These are phyloP conservation scores for Micromys minutus DNA, from an alignment of 2,113 vertebrate species.

Conservation along the genomic window DNA sequence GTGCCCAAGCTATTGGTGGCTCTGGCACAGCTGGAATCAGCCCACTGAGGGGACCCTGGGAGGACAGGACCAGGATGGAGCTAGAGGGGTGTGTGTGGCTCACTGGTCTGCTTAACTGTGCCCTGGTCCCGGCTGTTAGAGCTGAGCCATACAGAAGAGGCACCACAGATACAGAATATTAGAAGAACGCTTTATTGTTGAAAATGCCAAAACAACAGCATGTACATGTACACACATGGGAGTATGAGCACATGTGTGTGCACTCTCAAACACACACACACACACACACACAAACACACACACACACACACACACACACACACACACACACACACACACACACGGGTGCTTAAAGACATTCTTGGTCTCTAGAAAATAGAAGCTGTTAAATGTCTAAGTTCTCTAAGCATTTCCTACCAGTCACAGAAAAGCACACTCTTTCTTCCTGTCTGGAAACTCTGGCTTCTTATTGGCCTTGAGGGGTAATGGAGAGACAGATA, in stretches of 20 bases:
- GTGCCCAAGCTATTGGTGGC: too few species aligned
- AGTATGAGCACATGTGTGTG: too few species aligned
- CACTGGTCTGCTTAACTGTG: background rate
- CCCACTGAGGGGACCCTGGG: background rate
- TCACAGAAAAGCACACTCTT: too few species aligned
- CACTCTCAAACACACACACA: background rate
- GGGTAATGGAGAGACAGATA: accelerated
- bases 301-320: background rate
- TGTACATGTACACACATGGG: too few species aligned
- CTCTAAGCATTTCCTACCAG: accelerated
- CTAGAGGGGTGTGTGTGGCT: too few species aligned
- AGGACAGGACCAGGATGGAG: background rate
- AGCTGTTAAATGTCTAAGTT: background rate
- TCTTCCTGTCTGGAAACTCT: background rate
- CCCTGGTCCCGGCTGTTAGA: background rate
- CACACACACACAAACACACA: background rate
- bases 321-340: too few species aligned
- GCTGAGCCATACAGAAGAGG: too few species aligned
- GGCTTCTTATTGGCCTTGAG: too few species aligned
- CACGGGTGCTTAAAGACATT: background rate
- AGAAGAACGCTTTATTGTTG: background rate
- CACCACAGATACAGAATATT: background rate
- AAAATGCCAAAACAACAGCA: background rate
- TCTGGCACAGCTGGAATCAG: background rate
- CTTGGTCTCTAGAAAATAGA: background rate